A percentile compares a stretch with the other conserved stretches of the same genome.
These are phyloP conservation scores for Sciurus vulgaris DNA, from an alignment of 2,797 vertebrate genomes.

Conservation along the genomic window DNA sequence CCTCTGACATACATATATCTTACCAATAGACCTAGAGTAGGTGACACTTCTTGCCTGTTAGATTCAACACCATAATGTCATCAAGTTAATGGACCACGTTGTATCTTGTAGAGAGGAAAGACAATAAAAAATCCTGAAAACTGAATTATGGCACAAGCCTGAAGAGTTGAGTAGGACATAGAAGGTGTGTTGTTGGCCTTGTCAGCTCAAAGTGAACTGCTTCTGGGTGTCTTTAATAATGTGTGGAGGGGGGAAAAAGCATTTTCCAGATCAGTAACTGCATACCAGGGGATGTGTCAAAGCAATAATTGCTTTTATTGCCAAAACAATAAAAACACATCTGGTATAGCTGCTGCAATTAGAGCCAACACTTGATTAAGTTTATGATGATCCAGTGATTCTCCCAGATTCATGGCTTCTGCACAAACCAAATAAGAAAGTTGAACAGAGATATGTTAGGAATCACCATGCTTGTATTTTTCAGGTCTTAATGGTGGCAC, in stretches of 20 bases:
- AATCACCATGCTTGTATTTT: neutral
- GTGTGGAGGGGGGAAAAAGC: neutral
- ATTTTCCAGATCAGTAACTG: neutral
- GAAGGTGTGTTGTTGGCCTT: no score
- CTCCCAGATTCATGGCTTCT: neutral
- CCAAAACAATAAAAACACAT: neutral
- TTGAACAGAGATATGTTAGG: neutral
- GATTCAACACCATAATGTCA: neutral
- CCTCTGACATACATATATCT: neutral
- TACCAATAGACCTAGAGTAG: neutral
- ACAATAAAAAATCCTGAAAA: neutral
- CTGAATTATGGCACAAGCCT: neutral
- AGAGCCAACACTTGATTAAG: neutral
- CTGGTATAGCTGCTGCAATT: neutral
- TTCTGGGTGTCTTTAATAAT: neutral
- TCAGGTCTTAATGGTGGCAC: neutral
- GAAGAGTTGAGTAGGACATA: neutral
- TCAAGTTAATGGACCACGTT: neutral
- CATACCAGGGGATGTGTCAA: neutral
- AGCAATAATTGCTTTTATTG: neutral
- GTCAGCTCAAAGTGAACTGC: neutral
- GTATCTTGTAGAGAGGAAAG: neutral
- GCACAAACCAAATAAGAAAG: no score
- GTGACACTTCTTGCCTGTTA: neutral
- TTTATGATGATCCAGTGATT: neutral